phyloP scores from a whole-genome alignment of 2,113 vertebrate species.

The Tragelaphus buxtoni region DNA sequence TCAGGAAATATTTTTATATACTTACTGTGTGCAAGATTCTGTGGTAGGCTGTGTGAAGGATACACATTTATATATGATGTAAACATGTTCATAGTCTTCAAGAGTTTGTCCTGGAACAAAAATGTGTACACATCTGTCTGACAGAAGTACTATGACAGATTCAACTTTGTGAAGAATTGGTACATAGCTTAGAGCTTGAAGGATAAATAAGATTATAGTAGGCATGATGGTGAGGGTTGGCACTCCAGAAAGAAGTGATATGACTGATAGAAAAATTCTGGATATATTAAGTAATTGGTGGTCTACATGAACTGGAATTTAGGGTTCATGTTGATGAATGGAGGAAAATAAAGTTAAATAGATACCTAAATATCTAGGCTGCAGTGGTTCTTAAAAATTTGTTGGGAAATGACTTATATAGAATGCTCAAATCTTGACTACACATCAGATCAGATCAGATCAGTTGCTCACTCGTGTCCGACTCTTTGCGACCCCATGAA shows the following conservation, averaged over 20 bases:
- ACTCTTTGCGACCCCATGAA: no score
- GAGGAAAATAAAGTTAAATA: constrained; percentile 25
- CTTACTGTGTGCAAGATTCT: background rate
- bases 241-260: background rate
- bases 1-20: constrained; percentile 1
- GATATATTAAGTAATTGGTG: background rate
- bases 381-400: background rate
- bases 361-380: background rate
- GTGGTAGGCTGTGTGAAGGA: background rate
- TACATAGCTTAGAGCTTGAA: background rate
- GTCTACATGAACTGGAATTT: background rate
- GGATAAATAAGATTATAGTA: background rate
- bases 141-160: background rate
- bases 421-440: background rate
- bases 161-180: background rate
- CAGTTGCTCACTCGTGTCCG: no score
- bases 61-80: background rate
- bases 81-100: background rate
- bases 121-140: background rate
- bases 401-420: background rate
- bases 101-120: background rate
- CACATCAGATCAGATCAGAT: background rate
- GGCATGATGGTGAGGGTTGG: background rate
- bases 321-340: constrained; percentile 1
- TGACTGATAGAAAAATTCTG: background rate